Conservation (phyloP, 2,888 invertebrate genomes). For the Hylaea fasciaria region DNA sequence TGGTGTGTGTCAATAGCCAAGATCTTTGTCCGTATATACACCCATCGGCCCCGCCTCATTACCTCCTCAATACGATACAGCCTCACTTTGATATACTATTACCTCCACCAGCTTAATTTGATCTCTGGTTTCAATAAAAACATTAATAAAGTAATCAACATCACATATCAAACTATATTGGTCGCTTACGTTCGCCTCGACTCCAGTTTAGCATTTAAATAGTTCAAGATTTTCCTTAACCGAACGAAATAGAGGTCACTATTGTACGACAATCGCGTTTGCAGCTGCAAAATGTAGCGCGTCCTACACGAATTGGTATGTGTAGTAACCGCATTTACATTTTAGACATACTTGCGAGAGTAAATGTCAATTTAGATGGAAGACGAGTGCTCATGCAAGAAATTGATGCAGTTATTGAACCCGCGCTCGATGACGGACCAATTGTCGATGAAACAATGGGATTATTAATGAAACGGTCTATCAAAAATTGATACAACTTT, state of each 20-base stretch:
- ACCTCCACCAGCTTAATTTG: conserved; percentile 68
- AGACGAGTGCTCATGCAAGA: conserved; percentile 72
- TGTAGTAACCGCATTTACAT: conserved; percentile 81
- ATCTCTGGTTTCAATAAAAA: conserved; percentile 75
- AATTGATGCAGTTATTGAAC: conserved; percentile 82
- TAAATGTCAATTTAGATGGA: conserved; percentile 83
- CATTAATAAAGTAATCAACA: conserved; percentile 76
- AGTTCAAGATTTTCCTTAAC: conserved; percentile 49
- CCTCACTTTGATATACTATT: conserved; percentile 70
- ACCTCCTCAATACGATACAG: conserved; percentile 75
- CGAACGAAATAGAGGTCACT: conserved; percentile 52
- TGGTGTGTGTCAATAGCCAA: conserved; percentile 69
- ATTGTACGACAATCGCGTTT: conserved; percentile 40
- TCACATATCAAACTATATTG: conserved; percentile 73
- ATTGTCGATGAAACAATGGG: conserved; percentile 67
- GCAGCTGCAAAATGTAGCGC: conserved; percentile 43
- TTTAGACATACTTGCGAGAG: conserved; percentile 79
- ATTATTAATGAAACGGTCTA: conserved; percentile 54
- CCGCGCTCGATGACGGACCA: conserved; percentile 67
- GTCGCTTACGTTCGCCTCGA: conserved; percentile 57
- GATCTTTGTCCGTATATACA: conserved; percentile 75
- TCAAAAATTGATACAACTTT: conserved; percentile 35
- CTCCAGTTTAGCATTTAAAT: conserved; percentile 47
- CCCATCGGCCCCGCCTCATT: conserved; percentile 80
- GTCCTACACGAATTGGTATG: conserved; percentile 69